phyloP scores from a whole-genome alignment of 2,113 vertebrate genomes.

The Sapayoa aenigma region DNA sequence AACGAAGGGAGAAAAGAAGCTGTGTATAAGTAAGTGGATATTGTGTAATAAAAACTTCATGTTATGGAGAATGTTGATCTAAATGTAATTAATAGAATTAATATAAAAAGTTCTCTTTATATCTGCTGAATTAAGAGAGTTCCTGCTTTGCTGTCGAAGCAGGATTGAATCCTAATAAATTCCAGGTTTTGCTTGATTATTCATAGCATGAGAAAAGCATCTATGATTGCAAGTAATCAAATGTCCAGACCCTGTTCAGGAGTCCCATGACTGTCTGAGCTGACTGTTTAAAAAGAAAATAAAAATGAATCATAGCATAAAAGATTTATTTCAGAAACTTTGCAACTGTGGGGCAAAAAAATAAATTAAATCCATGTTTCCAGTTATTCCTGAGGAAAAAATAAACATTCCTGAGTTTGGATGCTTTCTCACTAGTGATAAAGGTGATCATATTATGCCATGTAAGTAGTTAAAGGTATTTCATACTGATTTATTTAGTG shows the following conservation, averaged over 20 bases:
- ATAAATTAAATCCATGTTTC: neutral
- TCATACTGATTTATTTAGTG: neutral
- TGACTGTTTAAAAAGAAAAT: neutral
- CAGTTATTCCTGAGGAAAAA: neutral
- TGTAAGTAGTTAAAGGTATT: conserved; percentile 16
- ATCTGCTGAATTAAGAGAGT: neutral
- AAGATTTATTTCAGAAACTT: neutral
- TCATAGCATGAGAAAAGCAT: neutral
- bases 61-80: neutral
- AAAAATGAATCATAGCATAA: neutral
- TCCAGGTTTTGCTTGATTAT: neutral
- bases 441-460: neutral
- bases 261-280: neutral
- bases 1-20: neutral
- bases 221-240: neutral
- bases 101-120: neutral
- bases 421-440: neutral
- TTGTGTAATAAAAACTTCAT: neutral
- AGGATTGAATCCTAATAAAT: neutral
- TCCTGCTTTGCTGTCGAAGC: neutral
- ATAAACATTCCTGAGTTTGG: neutral
- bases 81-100: neutral
- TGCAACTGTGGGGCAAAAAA: neutral
- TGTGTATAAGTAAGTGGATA: neutral
- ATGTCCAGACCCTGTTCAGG: neutral